Evolutionary conservation across 2,797 vertebrate species (phyloP).

Genomic region (Argya squamiceps): DNA sequence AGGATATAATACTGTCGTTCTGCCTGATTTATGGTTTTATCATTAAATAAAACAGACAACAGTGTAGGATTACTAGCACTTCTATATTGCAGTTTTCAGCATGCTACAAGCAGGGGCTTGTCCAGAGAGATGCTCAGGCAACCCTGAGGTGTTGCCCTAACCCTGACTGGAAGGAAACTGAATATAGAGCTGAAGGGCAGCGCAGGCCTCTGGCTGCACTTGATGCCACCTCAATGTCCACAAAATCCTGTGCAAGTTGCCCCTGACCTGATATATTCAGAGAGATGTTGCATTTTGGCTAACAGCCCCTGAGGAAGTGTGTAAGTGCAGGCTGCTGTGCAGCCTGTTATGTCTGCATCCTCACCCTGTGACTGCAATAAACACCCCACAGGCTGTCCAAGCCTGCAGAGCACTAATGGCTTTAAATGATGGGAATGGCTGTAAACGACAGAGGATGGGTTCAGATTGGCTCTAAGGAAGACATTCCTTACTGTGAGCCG

Average conservation of each 20-base stretch:
- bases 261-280: not conserved
- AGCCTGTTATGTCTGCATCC: not conserved
- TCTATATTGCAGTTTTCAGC: not conserved
- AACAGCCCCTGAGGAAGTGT: rapidly evolving
- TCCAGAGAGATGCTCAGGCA: not conserved
- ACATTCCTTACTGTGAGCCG: not conserved
- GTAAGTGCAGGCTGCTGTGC: not conserved
- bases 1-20: not conserved
- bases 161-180: rapidly evolving
- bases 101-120: not conserved
- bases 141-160: not conserved
- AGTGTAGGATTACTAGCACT: not conserved
- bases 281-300: not conserved
- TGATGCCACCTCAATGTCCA: not conserved
- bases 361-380: not conserved
- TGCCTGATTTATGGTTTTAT: not conserved
- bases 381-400: not conserved
- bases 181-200: not conserved
- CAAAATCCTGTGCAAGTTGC: not conserved
- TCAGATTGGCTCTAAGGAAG: not conserved
- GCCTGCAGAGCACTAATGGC: not conserved
- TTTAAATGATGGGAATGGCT: not conserved
- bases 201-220: rapidly evolving
- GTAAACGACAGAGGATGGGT: not conserved
- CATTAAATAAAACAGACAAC: not conserved